Evolutionary conservation across 2,888 invertebrate species (phyloP).

Genomic region (Netelia melanura): DNA sequence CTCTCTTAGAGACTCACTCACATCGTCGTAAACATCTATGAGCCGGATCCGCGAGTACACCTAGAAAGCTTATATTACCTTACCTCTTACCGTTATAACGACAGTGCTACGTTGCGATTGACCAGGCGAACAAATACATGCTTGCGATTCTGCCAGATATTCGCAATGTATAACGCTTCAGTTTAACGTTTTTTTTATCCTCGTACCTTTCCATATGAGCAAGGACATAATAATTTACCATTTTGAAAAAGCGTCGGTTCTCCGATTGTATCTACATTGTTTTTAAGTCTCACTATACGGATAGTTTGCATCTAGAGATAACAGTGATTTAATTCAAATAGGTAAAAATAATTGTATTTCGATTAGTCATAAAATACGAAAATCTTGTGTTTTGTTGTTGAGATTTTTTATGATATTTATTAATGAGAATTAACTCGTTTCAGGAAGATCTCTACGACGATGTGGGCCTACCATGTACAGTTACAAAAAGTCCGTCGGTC

Average conservation of each 20-base stretch:
- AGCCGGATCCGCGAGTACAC: conserved; percentile 1
- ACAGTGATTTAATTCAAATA: no score
- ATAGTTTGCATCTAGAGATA: no score
- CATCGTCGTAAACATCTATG: neutral
- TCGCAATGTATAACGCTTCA: neutral
- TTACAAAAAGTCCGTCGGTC: neutral
- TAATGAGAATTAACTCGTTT: conserved; percentile 16
- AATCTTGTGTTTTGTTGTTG: no score
- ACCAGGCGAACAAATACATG: conserved; percentile 9
- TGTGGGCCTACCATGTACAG: conserved; percentile 62
- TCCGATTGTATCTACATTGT: neutral
- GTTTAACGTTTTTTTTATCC: neutral
- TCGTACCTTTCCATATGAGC: conserved; percentile 1
- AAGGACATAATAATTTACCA: conserved; percentile 24
- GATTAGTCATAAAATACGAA: no score
- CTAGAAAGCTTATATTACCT: conserved; percentile 3
- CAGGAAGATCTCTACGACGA: conserved; percentile 72
- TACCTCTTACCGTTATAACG: conserved; percentile 38
- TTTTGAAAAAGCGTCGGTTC: conserved; percentile 1
- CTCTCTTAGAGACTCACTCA: neutral
- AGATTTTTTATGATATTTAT: neutral
- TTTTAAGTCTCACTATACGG: neutral
- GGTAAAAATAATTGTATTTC: no score
- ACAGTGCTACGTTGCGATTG: conserved; percentile 21
- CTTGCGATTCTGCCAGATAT: conserved; percentile 17